Evolutionary conservation across 2,888 invertebrate species (phyloP).

Genomic region (Caradrina clavipalpis): DNA sequence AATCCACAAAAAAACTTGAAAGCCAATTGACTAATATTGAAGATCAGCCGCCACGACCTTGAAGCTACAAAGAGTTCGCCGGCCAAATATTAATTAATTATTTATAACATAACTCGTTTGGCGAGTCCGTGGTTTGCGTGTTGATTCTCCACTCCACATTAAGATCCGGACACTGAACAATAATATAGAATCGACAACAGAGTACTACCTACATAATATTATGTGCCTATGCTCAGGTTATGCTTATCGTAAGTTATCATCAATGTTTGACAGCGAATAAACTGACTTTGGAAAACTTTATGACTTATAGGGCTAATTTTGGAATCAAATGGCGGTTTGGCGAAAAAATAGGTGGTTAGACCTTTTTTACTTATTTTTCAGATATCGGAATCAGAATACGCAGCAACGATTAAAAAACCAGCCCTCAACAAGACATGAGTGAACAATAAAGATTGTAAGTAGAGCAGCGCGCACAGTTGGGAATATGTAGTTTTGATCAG

Average conservation of each 20-base stretch:
- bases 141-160: conserved; percentile 76
- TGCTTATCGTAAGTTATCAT: conserved; percentile 16
- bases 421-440: conserved; percentile 7
- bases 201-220: neutral
- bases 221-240: conserved; percentile 13
- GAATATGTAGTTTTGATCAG: conserved; percentile 3
- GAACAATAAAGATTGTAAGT: neutral
- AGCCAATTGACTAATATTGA: conserved; percentile 67
- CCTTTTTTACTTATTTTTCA: too few species aligned
- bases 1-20: conserved; percentile 62
- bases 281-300: conserved; percentile 21
- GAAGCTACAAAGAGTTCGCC: conserved; percentile 83
- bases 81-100: conserved; percentile 88
- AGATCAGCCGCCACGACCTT: conserved; percentile 78
- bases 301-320: conserved; percentile 4
- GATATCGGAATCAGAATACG: too few species aligned
- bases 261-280: conserved; percentile 15
- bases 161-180: conserved; percentile 65
- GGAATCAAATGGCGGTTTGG: too few species aligned
- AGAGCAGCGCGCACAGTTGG: neutral
- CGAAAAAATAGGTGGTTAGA: too few species aligned
- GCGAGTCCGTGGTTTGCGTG: conserved; percentile 80
- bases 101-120: conserved; percentile 87
- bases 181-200: conserved; percentile 47
- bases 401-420: neutral